These are phyloP conservation scores for Oeneis ivallda DNA, from an alignment of 2,888 invertebrate genomes.

Conservation along the genomic window DNA sequence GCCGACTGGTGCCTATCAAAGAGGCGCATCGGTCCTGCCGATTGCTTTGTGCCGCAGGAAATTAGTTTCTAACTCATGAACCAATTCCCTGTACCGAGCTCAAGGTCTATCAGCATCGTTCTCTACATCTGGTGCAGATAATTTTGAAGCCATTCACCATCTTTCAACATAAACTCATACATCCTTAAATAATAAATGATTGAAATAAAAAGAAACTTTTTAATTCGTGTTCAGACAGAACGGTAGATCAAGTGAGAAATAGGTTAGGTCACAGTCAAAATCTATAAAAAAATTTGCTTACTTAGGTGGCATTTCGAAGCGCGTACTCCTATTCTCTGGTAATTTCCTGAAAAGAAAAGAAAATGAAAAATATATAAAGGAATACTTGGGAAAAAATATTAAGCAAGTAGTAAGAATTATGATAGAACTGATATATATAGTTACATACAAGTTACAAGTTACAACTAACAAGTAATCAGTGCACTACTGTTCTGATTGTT, in stretches of 20 bases:
- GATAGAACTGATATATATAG: too few species aligned
- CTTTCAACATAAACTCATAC: too few species aligned
- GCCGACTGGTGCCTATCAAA: conserved; percentile 52
- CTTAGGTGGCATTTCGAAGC: conserved; percentile 77
- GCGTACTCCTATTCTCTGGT: conserved; percentile 63
- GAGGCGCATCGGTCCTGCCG: conserved; percentile 58
- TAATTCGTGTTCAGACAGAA: too few species aligned
- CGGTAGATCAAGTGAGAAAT: too few species aligned
- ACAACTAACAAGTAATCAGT: too few species aligned
- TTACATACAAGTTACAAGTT: too few species aligned
- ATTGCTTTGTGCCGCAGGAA: conserved; percentile 77
- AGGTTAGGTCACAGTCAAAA: too few species aligned
- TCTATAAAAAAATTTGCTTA: conserved; percentile 51
- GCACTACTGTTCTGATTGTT: too few species aligned
- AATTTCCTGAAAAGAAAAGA: conserved; percentile 75
- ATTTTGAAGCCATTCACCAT: background rate
- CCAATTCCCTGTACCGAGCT: conserved; percentile 43
- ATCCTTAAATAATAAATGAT: too few species aligned
- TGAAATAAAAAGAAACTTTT: too few species aligned
- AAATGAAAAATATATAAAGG: conserved; percentile 44
- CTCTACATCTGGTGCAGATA: background rate
- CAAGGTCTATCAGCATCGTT: background rate
- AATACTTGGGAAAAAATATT: background rate
- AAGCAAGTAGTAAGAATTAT: background rate
- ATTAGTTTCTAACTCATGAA: conserved; percentile 71